Evolutionary conservation across 2,888 invertebrate genomes (phyloP).

Genomic region (Cecidostiba fungosa): DNA sequence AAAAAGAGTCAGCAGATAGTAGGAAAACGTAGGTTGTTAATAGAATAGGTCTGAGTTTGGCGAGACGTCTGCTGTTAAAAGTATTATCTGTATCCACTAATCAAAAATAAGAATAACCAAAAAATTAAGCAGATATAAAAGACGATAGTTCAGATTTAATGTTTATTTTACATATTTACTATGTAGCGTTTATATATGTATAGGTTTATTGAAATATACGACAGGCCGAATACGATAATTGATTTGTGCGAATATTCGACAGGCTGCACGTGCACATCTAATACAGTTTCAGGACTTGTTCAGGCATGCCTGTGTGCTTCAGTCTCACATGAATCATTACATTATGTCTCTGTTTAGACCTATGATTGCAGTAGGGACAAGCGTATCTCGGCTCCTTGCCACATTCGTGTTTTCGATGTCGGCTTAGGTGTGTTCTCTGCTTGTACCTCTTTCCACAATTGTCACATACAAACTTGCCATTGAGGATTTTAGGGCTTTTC

Average conservation of each 20-base stretch:
- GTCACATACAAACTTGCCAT: neutral
- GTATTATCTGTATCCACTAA: too few species aligned
- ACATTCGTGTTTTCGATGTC: slow-evolving; percentile 67
- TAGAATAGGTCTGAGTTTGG: too few species aligned
- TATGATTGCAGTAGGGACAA: slow-evolving; percentile 76
- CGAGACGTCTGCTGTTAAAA: too few species aligned
- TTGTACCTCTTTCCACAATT: neutral
- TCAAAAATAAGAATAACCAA: neutral
- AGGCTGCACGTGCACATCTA: neutral
- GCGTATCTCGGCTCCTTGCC: slow-evolving; percentile 76
- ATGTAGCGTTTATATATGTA: neutral
- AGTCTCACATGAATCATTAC: slow-evolving; percentile 75
- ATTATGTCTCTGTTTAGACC: slow-evolving; percentile 75
- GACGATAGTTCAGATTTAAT: neutral
- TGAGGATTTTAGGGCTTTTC: neutral
- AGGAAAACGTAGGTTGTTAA: neutral
- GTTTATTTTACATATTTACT: neutral
- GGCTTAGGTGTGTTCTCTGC: neutral
- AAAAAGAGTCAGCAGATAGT: neutral
- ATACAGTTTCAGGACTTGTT: slow-evolving; percentile 34
- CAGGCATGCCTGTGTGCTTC: slow-evolving; percentile 73
- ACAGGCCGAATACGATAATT: too few species aligned
- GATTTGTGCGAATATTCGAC: too few species aligned
- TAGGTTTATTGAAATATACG: too few species aligned
- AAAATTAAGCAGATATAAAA: neutral